A percentile compares a stretch with the other conserved stretches of the same genome.
Evolutionary conservation across 2,113 vertebrate genomes (phyloP).

Genomic region (Menidia beryllina): DNA sequence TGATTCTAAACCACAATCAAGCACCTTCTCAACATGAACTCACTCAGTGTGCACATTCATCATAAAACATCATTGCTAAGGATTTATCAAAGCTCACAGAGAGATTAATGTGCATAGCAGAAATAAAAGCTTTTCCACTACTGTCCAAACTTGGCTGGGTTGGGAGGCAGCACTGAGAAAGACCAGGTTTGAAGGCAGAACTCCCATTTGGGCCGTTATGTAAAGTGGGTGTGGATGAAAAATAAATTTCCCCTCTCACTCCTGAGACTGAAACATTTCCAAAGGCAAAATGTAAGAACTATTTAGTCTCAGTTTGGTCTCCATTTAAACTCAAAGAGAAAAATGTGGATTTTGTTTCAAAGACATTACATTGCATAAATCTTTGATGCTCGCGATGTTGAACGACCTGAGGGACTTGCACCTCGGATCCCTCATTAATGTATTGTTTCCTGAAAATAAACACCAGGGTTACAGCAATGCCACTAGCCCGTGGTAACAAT

Average conservation of each 20-base stretch:
- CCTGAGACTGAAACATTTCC: constrained; percentile 30
- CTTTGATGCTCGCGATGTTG: constrained; percentile 23
- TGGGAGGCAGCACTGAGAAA: constrained; percentile 11
- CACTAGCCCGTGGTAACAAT: constrained; percentile 14
- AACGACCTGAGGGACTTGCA: constrained; percentile 9
- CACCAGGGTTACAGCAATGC: not conserved
- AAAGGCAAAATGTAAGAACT: constrained; percentile 13
- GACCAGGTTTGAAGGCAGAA: constrained; percentile 3
- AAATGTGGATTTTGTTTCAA: constrained; percentile 5
- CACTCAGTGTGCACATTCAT: not conserved
- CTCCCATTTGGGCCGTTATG: constrained; percentile 13
- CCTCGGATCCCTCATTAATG: constrained; percentile 13
- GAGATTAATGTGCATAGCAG: constrained; percentile 1
- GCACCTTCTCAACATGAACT: constrained; percentile 1
- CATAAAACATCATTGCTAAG: not conserved
- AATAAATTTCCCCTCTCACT: constrained; percentile 18
- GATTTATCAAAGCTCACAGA: constrained; percentile 10
- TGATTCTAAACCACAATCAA: constrained; percentile 3
- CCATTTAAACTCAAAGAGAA: constrained; percentile 4
- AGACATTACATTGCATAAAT: constrained; percentile 6
- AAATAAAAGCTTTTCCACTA: not conserved
- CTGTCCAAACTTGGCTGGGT: constrained; percentile 4
- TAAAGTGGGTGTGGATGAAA: constrained; percentile 52
- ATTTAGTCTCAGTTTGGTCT: constrained; percentile 20
- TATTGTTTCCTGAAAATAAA: constrained; percentile 13